phyloP scores from a whole-genome alignment of 2,797 vertebrate genomes.

The Protonibea diacanthus region DNA sequence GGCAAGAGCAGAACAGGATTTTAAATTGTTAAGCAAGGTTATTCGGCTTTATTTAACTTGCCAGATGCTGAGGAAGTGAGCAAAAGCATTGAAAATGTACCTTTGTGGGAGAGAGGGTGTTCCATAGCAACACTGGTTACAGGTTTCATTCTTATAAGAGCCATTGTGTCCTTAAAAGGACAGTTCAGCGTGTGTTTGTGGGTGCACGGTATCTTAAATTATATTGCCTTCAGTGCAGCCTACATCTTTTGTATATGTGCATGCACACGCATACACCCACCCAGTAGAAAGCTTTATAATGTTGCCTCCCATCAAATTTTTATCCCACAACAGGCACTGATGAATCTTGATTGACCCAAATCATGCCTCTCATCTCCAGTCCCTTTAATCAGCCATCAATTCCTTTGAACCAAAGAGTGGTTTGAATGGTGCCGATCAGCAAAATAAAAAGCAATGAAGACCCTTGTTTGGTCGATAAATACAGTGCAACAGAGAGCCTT shows the following conservation, averaged over 20 bases:
- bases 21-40: slow-evolving; percentile 5
- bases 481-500: slow-evolving; percentile 24
- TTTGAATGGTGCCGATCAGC: slow-evolving; percentile 37
- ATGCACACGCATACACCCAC: not conserved
- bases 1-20: not conserved
- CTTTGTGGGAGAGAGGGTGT: not conserved
- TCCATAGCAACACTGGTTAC: not conserved
- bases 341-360: slow-evolving; percentile 44
- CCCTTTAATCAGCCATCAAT: slow-evolving; percentile 64
- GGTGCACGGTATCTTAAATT: not conserved
- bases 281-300: slow-evolving; percentile 2
- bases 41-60: not conserved
- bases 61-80: not conserved
- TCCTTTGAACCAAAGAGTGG: slow-evolving; percentile 54
- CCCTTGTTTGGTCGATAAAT: slow-evolving; percentile 57
- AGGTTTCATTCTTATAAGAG: slow-evolving; percentile 4
- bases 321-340: slow-evolving; percentile 41
- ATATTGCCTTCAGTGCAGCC: not conserved
- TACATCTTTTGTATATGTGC: not conserved
- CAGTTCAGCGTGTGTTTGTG: not conserved
- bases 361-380: slow-evolving; percentile 40
- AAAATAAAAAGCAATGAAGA: slow-evolving; percentile 54
- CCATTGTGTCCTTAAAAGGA: not conserved
- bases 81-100: not conserved
- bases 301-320: slow-evolving; percentile 8